A percentile compares a stretch with the other conserved stretches of the same genome.
phyloP scores from a whole-genome alignment of 2,888 invertebrate species.

The Leptarthrus brevirostris region DNA sequence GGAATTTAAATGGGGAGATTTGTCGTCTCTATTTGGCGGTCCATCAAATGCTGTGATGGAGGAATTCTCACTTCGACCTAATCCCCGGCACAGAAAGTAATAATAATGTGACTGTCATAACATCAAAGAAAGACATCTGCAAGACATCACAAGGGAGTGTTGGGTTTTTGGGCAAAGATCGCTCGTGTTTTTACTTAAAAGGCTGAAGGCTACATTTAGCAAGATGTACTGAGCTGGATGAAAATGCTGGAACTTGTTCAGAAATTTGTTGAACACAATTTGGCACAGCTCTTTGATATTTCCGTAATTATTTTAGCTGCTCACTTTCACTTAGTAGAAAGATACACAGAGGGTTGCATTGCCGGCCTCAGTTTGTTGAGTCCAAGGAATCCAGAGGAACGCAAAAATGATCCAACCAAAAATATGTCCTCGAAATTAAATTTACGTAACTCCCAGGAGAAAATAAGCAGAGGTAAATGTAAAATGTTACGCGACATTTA shows the following conservation, averaged over 20 bases:
- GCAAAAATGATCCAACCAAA: too few relatives aligned
- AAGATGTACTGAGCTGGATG: background rate
- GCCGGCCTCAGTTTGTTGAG: too few relatives aligned
- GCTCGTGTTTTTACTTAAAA: constrained; percentile 17
- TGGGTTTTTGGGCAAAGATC: constrained; percentile 9
- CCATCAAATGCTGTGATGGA: constrained; percentile 25
- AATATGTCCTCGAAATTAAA: too few relatives aligned
- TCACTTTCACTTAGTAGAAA: background rate
- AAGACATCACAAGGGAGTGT: constrained; percentile 17
- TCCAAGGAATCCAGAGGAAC: too few relatives aligned
- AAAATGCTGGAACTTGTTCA: constrained; percentile 8
- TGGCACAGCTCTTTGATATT: constrained; percentile 40
- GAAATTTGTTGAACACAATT: constrained; percentile 26
- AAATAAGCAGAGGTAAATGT: too few relatives aligned
- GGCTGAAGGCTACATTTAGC: constrained; percentile 16
- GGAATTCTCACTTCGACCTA: constrained; percentile 31
- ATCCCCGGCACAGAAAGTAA: constrained; percentile 15
- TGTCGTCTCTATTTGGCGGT: constrained; percentile 36
- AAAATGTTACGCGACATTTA: too few relatives aligned
- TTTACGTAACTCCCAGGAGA: too few relatives aligned
- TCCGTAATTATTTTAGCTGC: background rate
- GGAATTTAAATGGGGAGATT: constrained; percentile 41
- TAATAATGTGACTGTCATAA: constrained; percentile 45
- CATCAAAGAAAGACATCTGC: constrained; percentile 45
- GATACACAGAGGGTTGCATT: too few relatives aligned